A percentile compares a stretch with the other conserved stretches of the same genome.
phyloP scores from a whole-genome alignment of 2,797 vertebrate species.

The Sebastes minor region DNA sequence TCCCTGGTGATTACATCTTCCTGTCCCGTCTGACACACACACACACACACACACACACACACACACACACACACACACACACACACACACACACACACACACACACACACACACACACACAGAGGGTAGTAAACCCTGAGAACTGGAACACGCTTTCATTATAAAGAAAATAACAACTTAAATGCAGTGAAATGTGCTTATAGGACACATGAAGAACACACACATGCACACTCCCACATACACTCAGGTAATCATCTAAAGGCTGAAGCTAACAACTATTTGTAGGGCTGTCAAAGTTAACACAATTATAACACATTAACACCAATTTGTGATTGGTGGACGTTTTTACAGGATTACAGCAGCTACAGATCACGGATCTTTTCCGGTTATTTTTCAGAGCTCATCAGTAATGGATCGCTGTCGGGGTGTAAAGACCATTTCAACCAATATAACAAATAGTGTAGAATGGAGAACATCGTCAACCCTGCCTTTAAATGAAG shows the following conservation, averaged over 20 bases:
- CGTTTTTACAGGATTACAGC: too few relatives aligned
- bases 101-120: neutral
- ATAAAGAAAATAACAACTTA: neutral
- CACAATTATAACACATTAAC: too few relatives aligned
- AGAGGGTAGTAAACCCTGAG: neutral
- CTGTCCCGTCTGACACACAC: neutral
- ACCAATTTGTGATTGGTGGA: too few relatives aligned
- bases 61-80: neutral
- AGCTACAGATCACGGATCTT: too few relatives aligned
- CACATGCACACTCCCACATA: neutral
- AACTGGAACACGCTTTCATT: neutral
- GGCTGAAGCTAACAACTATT: neutral
- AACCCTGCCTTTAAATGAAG: too few relatives aligned
- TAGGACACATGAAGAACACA: neutral
- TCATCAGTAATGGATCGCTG: too few relatives aligned
- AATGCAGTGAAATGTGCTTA: neutral
- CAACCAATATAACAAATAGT: too few relatives aligned
- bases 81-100: neutral
- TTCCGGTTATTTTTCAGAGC: too few relatives aligned
- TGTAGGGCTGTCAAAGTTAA: too few relatives aligned
- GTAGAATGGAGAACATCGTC: too few relatives aligned
- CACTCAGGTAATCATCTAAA: neutral
- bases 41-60: neutral
- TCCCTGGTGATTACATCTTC: slow-evolving; percentile 22
- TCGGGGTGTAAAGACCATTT: too few relatives aligned